These are phyloP conservation scores for Notothenia rossii DNA, from an alignment of 2,113 vertebrate species.

Conservation along the genomic window DNA sequence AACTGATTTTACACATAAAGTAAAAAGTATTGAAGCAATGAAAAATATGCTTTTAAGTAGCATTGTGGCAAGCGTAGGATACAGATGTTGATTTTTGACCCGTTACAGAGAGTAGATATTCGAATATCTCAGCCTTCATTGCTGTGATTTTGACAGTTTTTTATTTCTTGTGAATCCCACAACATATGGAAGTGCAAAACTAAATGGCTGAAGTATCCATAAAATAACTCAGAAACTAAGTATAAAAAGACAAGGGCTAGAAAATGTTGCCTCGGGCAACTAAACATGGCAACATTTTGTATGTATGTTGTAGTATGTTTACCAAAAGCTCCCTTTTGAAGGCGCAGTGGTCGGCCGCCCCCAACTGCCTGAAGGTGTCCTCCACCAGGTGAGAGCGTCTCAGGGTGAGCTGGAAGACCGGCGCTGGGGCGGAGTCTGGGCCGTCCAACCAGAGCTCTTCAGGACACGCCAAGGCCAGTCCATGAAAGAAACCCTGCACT, in stretches of 20 bases:
- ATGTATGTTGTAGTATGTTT: conserved; percentile 6
- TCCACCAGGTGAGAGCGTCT: conserved; percentile 73
- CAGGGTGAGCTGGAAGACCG: conserved; percentile 64
- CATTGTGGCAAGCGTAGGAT: neutral
- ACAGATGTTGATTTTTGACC: no score
- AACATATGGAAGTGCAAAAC: neutral
- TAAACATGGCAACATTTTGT: neutral
- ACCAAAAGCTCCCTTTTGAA: conserved; percentile 71
- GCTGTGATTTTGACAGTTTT: neutral
- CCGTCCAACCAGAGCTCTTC: rapidly evolving
- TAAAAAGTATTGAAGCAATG: neutral
- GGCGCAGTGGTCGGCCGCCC: conserved; percentile 50
- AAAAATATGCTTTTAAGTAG: no score
- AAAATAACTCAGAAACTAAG: neutral
- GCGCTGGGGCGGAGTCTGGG: neutral
- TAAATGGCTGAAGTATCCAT: neutral
- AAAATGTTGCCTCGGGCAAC: neutral
- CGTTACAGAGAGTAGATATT: neutral
- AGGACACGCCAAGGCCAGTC: no score
- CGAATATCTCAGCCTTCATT: neutral
- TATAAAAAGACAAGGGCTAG: neutral
- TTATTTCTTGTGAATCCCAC: neutral
- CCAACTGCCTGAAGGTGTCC: conserved; percentile 78
- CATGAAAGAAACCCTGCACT: no score
- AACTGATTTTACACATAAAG: neutral